Evolutionary conservation across 2,797 vertebrate species (phyloP).

Genomic region (Parotocinclus haroldoi): DNA sequence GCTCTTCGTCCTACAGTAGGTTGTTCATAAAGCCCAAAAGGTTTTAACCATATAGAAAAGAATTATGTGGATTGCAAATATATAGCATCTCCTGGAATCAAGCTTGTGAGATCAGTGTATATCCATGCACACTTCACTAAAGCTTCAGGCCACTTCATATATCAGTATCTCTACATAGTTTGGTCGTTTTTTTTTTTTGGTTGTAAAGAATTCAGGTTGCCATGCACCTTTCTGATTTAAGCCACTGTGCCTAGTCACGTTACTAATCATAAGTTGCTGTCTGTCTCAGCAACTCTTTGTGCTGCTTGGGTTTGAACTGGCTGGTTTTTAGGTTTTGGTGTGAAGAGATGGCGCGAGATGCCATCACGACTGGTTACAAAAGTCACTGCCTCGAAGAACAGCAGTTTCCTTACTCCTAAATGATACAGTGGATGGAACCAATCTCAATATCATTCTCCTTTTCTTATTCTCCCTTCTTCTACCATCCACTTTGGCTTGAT

Average conservation of each 20-base stretch:
- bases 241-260: slow-evolving; percentile 18
- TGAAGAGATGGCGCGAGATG: slow-evolving; percentile 12
- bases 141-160: slow-evolving; percentile 13
- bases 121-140: slow-evolving; percentile 18
- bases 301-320: slow-evolving; percentile 27
- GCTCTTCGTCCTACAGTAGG: slow-evolving; percentile 10
- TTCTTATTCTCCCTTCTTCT: too few relatives aligned
- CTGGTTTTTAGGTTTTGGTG: slow-evolving; percentile 33
- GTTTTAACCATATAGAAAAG: slow-evolving; percentile 26
- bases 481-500: too few relatives aligned
- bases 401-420: background rate
- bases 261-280: slow-evolving; percentile 21
- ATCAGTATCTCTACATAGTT: slow-evolving; percentile 12
- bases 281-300: slow-evolving; percentile 2
- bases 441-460: slow-evolving; percentile 2
- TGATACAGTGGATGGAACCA: slow-evolving; percentile 6
- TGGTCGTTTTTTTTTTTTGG: slow-evolving; percentile 4
- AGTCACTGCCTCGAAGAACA: slow-evolving; percentile 3
- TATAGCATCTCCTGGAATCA: slow-evolving; percentile 19
- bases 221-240: slow-evolving; percentile 14
- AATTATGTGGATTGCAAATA: slow-evolving; percentile 19
- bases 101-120: slow-evolving; percentile 9
- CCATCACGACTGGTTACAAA: slow-evolving; percentile 20
- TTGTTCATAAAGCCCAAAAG: slow-evolving; percentile 19
- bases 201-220: slow-evolving; percentile 16